A percentile compares a stretch with the other conserved stretches of the same genome.
These are phyloP conservation scores for Apeira syringaria DNA, from an alignment of 2,888 invertebrate genomes.

Conservation along the genomic window DNA sequence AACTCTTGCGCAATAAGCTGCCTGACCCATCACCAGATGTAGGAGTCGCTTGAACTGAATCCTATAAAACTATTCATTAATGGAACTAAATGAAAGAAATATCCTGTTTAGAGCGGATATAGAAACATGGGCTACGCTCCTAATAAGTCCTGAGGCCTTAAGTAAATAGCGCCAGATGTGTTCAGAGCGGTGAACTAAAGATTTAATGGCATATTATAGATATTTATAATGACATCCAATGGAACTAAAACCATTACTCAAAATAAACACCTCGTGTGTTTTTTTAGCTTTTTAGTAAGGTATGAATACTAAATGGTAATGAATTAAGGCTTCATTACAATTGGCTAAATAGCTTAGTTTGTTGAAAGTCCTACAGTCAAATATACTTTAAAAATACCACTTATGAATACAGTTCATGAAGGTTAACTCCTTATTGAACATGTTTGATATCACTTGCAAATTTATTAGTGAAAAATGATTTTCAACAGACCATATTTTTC, in stretches of 20 bases:
- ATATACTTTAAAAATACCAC: no score
- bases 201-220: conserved; percentile 9
- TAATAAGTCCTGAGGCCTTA: neutral
- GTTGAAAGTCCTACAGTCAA: no score
- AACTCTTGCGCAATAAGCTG: conserved; percentile 12
- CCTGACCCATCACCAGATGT: conserved; percentile 55
- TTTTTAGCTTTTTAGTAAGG: no score
- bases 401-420: no score
- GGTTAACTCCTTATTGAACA: no score
- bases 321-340: no score
- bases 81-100: conserved; percentile 15
- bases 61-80: conserved; percentile 32
- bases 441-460: no score
- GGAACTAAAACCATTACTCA: conserved; percentile 5
- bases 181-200: conserved; percentile 7
- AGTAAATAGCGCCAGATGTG: conserved; percentile 13
- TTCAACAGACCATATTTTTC: no score
- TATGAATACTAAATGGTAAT: no score
- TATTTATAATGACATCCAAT: conserved; percentile 7
- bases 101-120: conserved; percentile 15
- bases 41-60: conserved; percentile 58
- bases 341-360: no score
- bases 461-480: no score
- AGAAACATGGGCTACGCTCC: conserved; percentile 1
- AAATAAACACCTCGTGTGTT: conserved; percentile 1